Percentiles rank a stretch among this genome's conserved stretches.
Conservation (phyloP, 2,888 invertebrate species). For the Notocelia uddmanniana region DNA sequence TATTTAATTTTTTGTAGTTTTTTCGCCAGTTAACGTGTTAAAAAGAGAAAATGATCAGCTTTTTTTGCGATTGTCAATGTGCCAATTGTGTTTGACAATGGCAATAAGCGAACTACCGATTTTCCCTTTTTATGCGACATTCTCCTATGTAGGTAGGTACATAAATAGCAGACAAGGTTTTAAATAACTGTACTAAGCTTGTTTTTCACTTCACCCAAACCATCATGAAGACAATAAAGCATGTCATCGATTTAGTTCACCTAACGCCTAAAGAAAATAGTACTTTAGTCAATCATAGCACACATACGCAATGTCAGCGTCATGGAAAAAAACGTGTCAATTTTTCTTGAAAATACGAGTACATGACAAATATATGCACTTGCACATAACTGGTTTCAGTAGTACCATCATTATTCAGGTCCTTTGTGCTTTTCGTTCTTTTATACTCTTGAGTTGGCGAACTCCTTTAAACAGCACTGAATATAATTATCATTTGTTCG, state of each 20-base stretch:
- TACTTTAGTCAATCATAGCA: not conserved
- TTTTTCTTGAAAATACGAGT: not conserved
- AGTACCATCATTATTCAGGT: not conserved
- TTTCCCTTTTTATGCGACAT: not conserved
- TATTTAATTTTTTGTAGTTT: not conserved
- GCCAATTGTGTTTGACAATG: not conserved
- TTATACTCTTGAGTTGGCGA: not conserved
- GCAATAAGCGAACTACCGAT: not conserved
- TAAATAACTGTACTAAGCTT: not conserved
- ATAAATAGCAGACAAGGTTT: not conserved
- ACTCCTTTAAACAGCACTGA: slow-evolving; percentile 1
- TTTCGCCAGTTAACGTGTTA: not conserved
- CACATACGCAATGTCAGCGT: not conserved
- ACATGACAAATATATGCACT: slow-evolving; percentile 8
- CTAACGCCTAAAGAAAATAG: not conserved
- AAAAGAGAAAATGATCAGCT: not conserved
- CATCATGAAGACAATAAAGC: not conserved
- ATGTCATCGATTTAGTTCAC: slow-evolving; percentile 6
- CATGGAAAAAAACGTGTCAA: not conserved
- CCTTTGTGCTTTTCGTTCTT: not conserved
- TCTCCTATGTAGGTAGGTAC: too few species aligned
- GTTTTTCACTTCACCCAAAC: slow-evolving; percentile 7
- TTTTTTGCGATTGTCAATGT: not conserved
- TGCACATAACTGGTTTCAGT: not conserved
- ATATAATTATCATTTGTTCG: slow-evolving; percentile 1